Percentiles rank a stretch among this genome's conserved stretches.
phyloP scores from a whole-genome alignment of 2,888 invertebrate species.

The Lithophane ornitopus region DNA sequence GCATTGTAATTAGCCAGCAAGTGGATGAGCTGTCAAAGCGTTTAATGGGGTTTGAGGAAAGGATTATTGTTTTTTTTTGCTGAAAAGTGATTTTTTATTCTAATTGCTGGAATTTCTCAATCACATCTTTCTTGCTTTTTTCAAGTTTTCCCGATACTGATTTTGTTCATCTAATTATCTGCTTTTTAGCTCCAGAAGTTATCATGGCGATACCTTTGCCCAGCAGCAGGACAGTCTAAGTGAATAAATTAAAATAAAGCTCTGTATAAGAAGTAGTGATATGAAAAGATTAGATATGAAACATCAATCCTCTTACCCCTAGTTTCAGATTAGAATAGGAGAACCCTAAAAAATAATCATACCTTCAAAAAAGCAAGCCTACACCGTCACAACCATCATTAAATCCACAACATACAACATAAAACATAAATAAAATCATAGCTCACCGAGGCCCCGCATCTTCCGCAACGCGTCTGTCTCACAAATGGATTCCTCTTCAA shows the following conservation, averaged over 20 bases:
- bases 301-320: background rate
- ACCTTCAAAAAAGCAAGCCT: background rate
- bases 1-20: constrained; percentile 67
- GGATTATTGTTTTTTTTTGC: constrained; percentile 44
- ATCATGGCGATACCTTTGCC: background rate
- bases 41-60: constrained; percentile 52
- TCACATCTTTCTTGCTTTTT: background rate
- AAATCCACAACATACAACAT: constrained; percentile 42
- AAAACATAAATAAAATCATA: constrained; percentile 40
- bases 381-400: constrained; percentile 19
- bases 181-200: background rate
- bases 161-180: background rate
- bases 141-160: background rate
- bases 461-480: constrained; percentile 68
- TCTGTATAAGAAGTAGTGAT: background rate
- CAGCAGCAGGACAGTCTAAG: background rate
- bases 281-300: background rate
- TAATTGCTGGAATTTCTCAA: background rate
- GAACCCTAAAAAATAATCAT: background rate
- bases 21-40: constrained; percentile 59
- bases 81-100: background rate
- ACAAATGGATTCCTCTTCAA: constrained; percentile 72
- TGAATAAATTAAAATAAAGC: background rate
- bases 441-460: constrained; percentile 55
- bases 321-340: background rate